Evolutionary conservation across 1,140 invertebrate species (phyloP), one percentile per base, ranked within the genome.

Genomic region (Thalassaphorura encarpata): DNA sequence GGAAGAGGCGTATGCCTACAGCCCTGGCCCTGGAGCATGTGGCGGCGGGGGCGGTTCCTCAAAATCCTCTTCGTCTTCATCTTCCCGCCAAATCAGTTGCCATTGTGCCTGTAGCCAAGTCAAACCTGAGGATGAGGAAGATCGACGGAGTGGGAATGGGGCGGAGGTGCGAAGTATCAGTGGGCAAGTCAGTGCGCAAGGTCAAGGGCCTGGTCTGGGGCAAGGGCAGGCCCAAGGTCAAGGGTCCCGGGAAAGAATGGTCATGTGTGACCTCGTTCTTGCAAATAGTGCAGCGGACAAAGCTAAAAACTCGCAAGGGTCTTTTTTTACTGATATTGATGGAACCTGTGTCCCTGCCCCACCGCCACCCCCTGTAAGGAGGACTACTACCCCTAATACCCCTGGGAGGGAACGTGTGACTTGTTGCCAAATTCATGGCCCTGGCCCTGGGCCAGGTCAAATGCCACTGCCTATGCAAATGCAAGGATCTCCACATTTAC

Each of bases 261-360:
- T 62, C 18, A 63, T 63, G 61, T 63, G 61, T 43, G 61, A 63
- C 29, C 33, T 63, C 19, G 61, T 63, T 15, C 42, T 63, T 11
- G 61, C 61, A 6, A 63, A 63, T 47, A 48, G n/a, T n/a, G n/a
- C n/a, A n/a, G n/a, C n/a, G n/a, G n/a, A n/a, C n/a, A n/a, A n/a
- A n/a, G n/a, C n/a, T n/a, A n/a, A n/a, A n/a, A n/a, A n/a, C n/a
- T n/a, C n/a, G n/a, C n/a, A n/a, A n/a, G n/a, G n/a, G n/a, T n/a
- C n/a, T n/a, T n/a, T n/a, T n/a, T n/a, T n/a, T n/a, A n/a, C n/a
- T n/a, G n/a, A n/a, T n/a, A n/a, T n/a, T n/a, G n/a, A n/a, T n/a
- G n/a, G n/a, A n/a, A n/a, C n/a, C n/a, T n/a, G n/a, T n/a, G n/a
- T n/a, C n/a, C n/a, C n/a, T n/a, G n/a, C n/a, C n/a, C n/a, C n/a